Conservation (phyloP, 2,113 vertebrate genomes). For the Myrmecophaga tridactyla region DNA sequence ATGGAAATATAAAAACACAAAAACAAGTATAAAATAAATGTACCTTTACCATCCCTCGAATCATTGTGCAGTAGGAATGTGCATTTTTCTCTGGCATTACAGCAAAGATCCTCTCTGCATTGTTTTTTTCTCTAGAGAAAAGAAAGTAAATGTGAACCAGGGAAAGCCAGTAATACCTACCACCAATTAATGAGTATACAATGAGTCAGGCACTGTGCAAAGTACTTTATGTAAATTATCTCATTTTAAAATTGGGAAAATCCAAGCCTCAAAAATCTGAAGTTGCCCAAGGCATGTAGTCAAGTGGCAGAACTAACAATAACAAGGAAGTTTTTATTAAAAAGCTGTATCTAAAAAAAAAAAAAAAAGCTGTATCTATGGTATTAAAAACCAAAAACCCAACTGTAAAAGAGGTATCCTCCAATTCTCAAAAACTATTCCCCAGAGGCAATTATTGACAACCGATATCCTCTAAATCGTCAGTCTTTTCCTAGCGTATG, state of each 20-base stretch:
- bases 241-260: background rate
- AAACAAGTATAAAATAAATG: background rate
- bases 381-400: background rate
- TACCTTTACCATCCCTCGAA: slow-evolving; percentile 97
- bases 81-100: slow-evolving; percentile 91
- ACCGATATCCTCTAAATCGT: background rate
- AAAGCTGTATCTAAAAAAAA: too few species aligned
- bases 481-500: background rate
- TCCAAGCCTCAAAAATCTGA: background rate
- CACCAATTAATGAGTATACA: background rate
- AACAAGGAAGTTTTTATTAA: background rate
- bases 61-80: slow-evolving; percentile 91
- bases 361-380: background rate
- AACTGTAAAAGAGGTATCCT: background rate
- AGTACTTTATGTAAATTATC: background rate
- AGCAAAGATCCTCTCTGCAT: slow-evolving; percentile 94
- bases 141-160: background rate
- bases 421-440: background rate
- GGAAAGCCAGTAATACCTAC: background rate
- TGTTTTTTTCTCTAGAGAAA: slow-evolving; percentile 85
- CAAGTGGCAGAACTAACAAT: background rate
- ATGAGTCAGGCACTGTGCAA: background rate
- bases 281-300: background rate
- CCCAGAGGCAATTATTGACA: background rate
- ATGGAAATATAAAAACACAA: background rate